Base-by-base conservation (phyloP, 2,113 vertebrate species). In the Vulpes vulpes region DNA sequence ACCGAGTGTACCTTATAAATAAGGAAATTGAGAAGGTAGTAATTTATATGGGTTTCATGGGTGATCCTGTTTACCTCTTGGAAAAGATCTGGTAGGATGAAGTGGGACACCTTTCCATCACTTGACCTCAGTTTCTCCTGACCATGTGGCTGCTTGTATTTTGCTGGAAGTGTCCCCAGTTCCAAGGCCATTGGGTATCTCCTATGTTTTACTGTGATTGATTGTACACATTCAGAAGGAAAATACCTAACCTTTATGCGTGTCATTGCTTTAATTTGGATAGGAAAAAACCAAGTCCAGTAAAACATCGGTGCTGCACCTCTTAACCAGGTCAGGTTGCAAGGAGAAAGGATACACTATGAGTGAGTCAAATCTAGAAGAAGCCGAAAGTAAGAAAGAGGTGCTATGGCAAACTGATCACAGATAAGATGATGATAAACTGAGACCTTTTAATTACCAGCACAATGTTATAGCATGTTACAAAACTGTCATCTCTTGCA, bases 351-450 rank as follows among this genome's bases (percentile, higher is more conserved):
- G 74, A 35, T 87, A 22, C 35, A 2, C 9, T 25, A 5, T 0
- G 64, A 64, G 51, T 74, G 95, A 96, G 88, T 96, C 91, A 97
- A 85, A 95, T 73, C 71, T 25, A 76, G 94, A 96, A 59, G 81
- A 88, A 94, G 81, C 65, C 2, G 91, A 96, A 94, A 95, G 97
- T 73, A 88, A 94, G 83, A 93, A 69, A 76, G 49, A 76, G 67
- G 96, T 17, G 4, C 64, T 60, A 0, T 90, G 88, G 95, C 83
- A 92, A 60, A 90, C 87, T 32, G 78, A 97, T 73, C 2, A 5
- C 92, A 95, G 96, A 90, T 97, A 60, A 90, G 94, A 53, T 20
- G 55, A 55, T 19, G 73, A 81, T 93, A 88, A 82, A 64, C 51
- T 4, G n/a, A 88, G 94, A 14, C 38, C 88, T 95, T 67, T 23